Base-by-base conservation (phyloP, 2,113 vertebrate genomes). In the Zingel zingel region DNA sequence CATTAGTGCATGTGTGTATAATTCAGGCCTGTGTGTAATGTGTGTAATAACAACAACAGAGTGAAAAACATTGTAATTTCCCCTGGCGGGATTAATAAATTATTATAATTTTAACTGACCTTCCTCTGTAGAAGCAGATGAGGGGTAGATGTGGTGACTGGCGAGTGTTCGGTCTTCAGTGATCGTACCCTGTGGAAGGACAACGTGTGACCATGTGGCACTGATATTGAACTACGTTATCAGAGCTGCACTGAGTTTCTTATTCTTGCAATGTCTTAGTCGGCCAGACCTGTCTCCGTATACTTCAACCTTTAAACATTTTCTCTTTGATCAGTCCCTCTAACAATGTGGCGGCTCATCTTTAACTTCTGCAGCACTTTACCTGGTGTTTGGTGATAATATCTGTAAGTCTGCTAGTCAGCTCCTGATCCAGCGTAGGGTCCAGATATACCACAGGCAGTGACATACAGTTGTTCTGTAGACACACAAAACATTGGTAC, bases 311-410 rank as follows among this genome's bases (percentile, higher is more conserved):
- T 48, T 10, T 54, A 14, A 39, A 77, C 15, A 62, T 43, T n/a
- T 73, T 71, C 19, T 50, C 9, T 3, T 25, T 14, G 2, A n/a
- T 21, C 21, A 14, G 23, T 33, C 25, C 2, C 0, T 74, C 15
- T 36, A 23, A 58, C 36, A 23, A 1, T 12, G 43, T 5, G 0
- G 74, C 13, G 1, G 9, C 12, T 47, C 18, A 61, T 71, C 13
- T 39, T 33, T 67, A 5, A 51, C 1, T 16, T 39, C 23, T 56
- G 70, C 16, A 63, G 14, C 23, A 27, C 23, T 81, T 76, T 94
- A 99, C 98, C 97, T 99, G 97, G 91, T 98, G 98, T 25, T 96
- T 96, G 71, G 96, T 96, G 90, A 99, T 95, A 75, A 99, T 97
- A 77, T 96, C 96, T 83, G 96, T 96, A 80, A 99, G 90, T 80